Conservation (phyloP, 2,888 invertebrate species). For the Galeruca laticollis region DNA sequence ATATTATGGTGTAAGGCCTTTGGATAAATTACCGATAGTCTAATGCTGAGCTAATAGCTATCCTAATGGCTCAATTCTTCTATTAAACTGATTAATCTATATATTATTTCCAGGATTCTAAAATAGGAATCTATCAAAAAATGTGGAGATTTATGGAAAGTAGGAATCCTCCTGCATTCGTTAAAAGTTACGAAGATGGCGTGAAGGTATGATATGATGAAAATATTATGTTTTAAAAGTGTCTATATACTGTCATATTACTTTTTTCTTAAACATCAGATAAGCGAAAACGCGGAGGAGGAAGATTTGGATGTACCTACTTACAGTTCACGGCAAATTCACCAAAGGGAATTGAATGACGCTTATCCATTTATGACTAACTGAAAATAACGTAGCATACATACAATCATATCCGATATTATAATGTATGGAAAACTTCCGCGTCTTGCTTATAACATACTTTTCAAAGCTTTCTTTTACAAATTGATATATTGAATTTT, state of each 20-base stretch:
- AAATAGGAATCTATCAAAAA: slow-evolving; percentile 82
- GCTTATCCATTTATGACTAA: neutral
- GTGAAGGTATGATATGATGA: slow-evolving; percentile 65
- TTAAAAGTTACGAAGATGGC: slow-evolving; percentile 91
- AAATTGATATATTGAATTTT: neutral
- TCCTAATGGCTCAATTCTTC: neutral
- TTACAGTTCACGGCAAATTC: neutral
- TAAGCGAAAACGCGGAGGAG: no score
- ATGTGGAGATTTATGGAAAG: slow-evolving; percentile 97
- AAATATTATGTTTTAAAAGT: neutral
- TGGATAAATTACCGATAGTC: neutral
- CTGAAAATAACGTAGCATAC: neutral
- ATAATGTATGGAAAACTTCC: no score
- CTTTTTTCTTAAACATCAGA: no score
- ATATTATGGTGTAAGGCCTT: neutral
- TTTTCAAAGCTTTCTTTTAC: no score
- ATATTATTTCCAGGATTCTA: slow-evolving; percentile 74
- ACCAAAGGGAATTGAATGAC: neutral
- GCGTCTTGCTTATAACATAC: no score
- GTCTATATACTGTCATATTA: no score
- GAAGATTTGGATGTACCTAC: no score
- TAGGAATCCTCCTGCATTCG: slow-evolving; percentile 84
- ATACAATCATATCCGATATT: neutral
- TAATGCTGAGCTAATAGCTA: neutral
- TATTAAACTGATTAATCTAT: neutral